Evolutionary conservation across 2,113 vertebrate genomes (phyloP), one percentile per base, ranked within the genome.

Genomic region (Toxotes chatareus): DNA sequence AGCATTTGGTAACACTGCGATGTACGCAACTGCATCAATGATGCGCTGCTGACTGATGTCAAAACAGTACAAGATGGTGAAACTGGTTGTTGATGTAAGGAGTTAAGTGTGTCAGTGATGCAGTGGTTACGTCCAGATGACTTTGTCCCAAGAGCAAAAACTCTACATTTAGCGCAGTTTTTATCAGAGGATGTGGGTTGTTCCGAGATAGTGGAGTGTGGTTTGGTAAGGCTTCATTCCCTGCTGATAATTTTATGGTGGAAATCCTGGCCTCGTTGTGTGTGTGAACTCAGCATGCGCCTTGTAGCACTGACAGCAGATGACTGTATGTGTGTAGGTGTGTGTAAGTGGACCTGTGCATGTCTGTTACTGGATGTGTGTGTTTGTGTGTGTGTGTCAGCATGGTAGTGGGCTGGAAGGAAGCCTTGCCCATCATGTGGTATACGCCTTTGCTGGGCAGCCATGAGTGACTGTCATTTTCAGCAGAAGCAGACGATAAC

Each of bases 341-440:
- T 85, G 83, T 76, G 70, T 67, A 68, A 83, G 80, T 74, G 68
- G 60, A 67, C 7, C 47, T 68, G 70, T 47, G 66, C 17, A 12
- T 60, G 59, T 67, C 72, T 69, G 36, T 79, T 59, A 69, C 60
- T 36, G 68, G 56, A 68, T 79, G 42, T 69, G 57, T 86, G 76
- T 84, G 68, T 65, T 71, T 80, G 78, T 84, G 68, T 69, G 73
- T 80, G 49, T 65, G 1, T 74, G 51, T 69, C 21, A 0, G 65
- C 80, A 34, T 71, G 57, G 65, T 81, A 61, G 86, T 90, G 83
- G 81, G 84, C 88, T 87, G 84, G 67, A 93, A 85, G 60, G 68
- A 11, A 88, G 86, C 78, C 72, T 78, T 91, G 85, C 84, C 92
- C 91, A 84, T 94, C 85, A 82, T 91, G 87, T 67, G 83, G 78